Evolutionary conservation across 2,888 invertebrate genomes (phyloP).

Genomic region (Atherix ibis): DNA sequence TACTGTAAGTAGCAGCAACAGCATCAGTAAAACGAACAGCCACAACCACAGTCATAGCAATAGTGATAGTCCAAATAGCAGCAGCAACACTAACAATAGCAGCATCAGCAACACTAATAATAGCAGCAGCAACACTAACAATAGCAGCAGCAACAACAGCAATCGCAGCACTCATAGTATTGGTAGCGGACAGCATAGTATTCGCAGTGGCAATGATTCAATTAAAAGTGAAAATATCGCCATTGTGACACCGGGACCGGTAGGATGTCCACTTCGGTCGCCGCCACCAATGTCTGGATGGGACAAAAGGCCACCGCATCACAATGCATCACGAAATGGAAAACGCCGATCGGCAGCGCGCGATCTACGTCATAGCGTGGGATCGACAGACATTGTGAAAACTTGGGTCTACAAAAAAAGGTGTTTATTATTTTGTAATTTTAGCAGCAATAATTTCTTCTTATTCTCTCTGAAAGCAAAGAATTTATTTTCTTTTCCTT

Average conservation of each 20-base stretch:
- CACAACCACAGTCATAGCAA: not conserved
- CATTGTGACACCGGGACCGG: not conserved
- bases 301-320: slow-evolving; percentile 8
- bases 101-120: not conserved
- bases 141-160: not conserved
- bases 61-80: not conserved
- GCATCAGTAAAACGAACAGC: not conserved
- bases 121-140: not conserved
- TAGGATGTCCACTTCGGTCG: too few species aligned
- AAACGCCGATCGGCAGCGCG: slow-evolving; percentile 6
- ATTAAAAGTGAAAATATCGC: too few species aligned
- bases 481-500: too few species aligned
- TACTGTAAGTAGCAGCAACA: too few species aligned
- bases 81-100: not conserved
- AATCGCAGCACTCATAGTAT: not conserved
- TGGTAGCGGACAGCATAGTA: not conserved
- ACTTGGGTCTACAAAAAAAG: slow-evolving; percentile 13
- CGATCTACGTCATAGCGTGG: slow-evolving; percentile 7
- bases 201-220: too few species aligned
- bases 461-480: too few species aligned
- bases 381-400: slow-evolving; percentile 12
- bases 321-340: slow-evolving; percentile 3
- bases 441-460: too few species aligned
- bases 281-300: not conserved
- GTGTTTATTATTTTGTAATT: slow-evolving; percentile 2